These are phyloP conservation scores for Ophthalmolycus amberensis DNA, from an alignment of 2,113 vertebrate genomes.

Conservation along the genomic window DNA sequence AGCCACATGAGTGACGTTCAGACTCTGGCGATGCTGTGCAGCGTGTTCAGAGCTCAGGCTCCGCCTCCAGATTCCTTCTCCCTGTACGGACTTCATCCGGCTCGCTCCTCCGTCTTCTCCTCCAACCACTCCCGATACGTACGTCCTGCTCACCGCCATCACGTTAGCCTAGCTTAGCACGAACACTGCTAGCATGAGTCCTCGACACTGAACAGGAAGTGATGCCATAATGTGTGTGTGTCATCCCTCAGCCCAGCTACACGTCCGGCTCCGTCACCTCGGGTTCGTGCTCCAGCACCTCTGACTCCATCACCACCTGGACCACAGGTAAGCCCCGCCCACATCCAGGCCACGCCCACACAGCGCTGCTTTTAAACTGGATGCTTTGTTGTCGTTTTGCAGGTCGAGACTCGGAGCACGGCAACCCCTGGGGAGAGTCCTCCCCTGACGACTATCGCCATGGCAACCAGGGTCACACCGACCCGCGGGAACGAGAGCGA, in stretches of 20 bases:
- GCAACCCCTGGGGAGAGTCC: conserved; percentile 89
- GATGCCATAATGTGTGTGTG: neutral
- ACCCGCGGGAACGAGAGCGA: conserved; percentile 92
- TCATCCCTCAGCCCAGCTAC: conserved; percentile 88
- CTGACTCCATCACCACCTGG: conserved; percentile 92
- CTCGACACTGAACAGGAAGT: conserved; percentile 12
- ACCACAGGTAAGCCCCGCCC: conserved; percentile 84
- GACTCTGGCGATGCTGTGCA: conserved; percentile 97
- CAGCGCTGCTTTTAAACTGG: neutral
- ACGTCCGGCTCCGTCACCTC: conserved; percentile 87
- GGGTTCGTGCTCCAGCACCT: conserved; percentile 94
- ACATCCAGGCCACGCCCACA: accelerated
- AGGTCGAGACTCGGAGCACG: conserved; percentile 88
- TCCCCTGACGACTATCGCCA: conserved; percentile 94
- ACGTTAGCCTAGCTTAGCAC: neutral
- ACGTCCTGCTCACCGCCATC: conserved; percentile 58
- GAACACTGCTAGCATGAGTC: neutral
- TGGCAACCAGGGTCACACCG: conserved; percentile 84
- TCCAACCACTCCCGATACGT: conserved; percentile 89
- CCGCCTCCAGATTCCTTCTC: conserved; percentile 84
- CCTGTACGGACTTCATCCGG: conserved; percentile 82
- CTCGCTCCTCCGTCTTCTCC: conserved; percentile 82
- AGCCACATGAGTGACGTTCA: conserved; percentile 96
- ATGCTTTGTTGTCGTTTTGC: neutral
- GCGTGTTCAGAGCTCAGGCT: conserved; percentile 91